Evolutionary conservation across 2,797 vertebrate species (phyloP).

Genomic region (Mormyrus proboscirostris): DNA sequence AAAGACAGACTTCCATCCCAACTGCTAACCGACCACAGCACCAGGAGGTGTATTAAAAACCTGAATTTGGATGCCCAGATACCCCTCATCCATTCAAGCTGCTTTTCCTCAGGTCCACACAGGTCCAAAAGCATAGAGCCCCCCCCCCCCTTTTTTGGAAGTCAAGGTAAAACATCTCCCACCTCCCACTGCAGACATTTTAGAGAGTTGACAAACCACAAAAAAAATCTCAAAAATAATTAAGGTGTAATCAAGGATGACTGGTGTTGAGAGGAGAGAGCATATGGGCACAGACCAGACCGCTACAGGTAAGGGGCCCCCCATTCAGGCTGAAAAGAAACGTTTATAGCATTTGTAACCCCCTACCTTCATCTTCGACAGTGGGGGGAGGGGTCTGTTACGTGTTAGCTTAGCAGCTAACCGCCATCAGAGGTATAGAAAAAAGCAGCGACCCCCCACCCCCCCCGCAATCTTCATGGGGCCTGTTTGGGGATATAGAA

Average conservation of each 20-base stretch:
- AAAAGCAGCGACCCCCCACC: constrained; percentile 4
- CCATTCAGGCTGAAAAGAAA: not conserved
- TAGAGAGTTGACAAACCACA: not conserved
- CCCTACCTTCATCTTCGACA: not conserved
- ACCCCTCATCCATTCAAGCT: not conserved
- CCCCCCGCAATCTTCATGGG: not conserved
- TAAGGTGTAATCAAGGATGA: not conserved
- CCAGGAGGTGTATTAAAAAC: not conserved
- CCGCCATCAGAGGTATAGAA: not conserved
- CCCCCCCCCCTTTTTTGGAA: not conserved
- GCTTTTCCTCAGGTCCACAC: not conserved
- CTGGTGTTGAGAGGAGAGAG: not conserved
- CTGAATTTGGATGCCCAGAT: not conserved
- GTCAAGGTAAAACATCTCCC: not conserved
- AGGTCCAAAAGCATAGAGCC: not conserved
- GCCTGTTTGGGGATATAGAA: not conserved
- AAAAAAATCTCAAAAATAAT: not conserved
- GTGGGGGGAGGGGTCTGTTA: not conserved
- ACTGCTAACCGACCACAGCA: not conserved
- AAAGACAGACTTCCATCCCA: not conserved
- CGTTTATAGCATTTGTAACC: not conserved
- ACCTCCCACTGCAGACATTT: not conserved
- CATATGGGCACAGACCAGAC: not conserved
- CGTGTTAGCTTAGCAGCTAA: constrained; percentile 3
- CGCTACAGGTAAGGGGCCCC: not conserved